Base-by-base conservation (phyloP, 2,797 vertebrate species). In the Clarias fuscus region DNA sequence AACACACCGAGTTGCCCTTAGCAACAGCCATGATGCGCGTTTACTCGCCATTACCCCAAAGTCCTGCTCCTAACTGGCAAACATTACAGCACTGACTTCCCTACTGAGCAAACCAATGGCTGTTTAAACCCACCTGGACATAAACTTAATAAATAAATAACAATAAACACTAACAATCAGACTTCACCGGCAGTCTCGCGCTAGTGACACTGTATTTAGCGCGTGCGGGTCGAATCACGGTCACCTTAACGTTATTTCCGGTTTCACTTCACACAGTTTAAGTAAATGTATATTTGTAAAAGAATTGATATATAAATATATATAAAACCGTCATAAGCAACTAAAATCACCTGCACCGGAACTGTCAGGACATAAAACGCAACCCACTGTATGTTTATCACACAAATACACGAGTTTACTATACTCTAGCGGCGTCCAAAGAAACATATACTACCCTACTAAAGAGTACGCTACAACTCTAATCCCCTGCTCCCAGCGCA, bases 11-110 rank as follows among this genome's bases (percentile, higher is more conserved):
- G 33, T 15, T 62, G 86, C 58, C 24, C 84, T 86, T 18, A 87
- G n/a, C 10, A 76, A 48, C 43, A 88, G 4, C 1, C 85, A 10
- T 48, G 53, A 43, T 15, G 72, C 73, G 27, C 61, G 81, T 84
- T 59, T 88, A 30, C 70, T 72, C 4, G 86, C 76, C 91, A 92
- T 91, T 20, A 70, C 15, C 24, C 48, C 17, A 20, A 27, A 77
- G 7, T 33, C n/a, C 75, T 37, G 48, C 4, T 58, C 24, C 10
- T 40, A n/a, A 24, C 13, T 10, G 5, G 5, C 10, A 83, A 68
- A 11, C 67, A 56, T 27, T 37, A 8, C 6, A 62, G 64, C 0
- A 20, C 48, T 58, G 11, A 58, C 48, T 56, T 56, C 48, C n/a
- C 48, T 27, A 53, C 43, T n/a, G 43, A 53, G 72, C 43, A n/a